These are phyloP conservation scores for Stichodactyla helianthus DNA, from an alignment of 64 coral and sea anemone species.

Conservation along the genomic window DNA sequence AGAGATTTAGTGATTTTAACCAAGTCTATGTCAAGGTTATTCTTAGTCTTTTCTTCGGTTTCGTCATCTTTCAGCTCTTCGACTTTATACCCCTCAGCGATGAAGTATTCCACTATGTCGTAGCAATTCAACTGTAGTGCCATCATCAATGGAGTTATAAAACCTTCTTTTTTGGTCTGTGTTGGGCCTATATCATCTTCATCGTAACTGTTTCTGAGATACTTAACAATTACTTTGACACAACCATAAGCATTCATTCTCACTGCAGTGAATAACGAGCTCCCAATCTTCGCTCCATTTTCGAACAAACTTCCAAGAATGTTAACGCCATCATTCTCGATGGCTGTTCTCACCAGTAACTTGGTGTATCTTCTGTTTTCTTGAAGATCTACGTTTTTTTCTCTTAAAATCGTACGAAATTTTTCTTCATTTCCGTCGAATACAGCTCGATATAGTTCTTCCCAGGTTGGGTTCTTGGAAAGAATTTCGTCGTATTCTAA, in stretches of 20 bases:
- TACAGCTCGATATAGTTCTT: neutral
- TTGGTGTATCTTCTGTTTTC: neutral
- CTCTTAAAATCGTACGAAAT: neutral
- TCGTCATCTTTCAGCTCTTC: neutral
- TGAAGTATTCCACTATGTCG: constrained; percentile 59
- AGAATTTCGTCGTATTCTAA: constrained; percentile 14
- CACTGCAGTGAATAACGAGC: constrained; percentile 51
- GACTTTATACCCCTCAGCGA: constrained; percentile 24
- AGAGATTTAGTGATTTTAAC: neutral
- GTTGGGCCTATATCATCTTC: constrained; percentile 40
- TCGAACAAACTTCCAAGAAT: constrained; percentile 38
- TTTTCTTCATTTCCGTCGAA: neutral
- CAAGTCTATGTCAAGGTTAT: constrained; percentile 16
- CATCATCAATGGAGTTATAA: constrained; percentile 53
- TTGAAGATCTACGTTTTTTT: neutral
- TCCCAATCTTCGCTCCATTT: constrained; percentile 43
- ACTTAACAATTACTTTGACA: constrained; percentile 32
- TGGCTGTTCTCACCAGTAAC: neutral
- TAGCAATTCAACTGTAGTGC: constrained; percentile 36
- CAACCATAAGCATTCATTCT: constrained; percentile 52
- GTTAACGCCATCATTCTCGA: constrained; percentile 23
- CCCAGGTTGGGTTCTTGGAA: neutral
- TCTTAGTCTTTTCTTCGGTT: constrained; percentile 1
- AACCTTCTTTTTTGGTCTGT: constrained; percentile 24
- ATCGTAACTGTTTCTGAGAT: neutral